Evolutionary conservation across 2,888 invertebrate genomes (phyloP).

Genomic region (Cylloceria caligata): DNA sequence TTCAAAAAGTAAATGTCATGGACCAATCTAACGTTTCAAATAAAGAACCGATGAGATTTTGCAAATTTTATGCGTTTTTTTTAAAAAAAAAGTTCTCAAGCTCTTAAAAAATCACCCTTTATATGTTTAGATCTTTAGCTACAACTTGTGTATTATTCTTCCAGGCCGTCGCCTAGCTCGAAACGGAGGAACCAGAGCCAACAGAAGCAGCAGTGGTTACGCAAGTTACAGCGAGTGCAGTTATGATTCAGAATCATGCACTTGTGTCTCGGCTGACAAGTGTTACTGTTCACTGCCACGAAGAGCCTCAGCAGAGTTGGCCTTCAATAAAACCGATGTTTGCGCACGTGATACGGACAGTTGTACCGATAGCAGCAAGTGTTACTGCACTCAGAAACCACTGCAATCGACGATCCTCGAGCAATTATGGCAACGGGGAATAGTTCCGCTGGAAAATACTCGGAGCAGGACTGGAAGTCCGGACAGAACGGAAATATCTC

Average conservation of each 20-base stretch:
- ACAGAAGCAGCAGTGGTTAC: slow-evolving; percentile 87
- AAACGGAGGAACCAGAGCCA: slow-evolving; percentile 75
- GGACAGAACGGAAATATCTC: slow-evolving; percentile 74
- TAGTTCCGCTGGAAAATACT: slow-evolving; percentile 84
- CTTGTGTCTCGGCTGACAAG: slow-evolving; percentile 91
- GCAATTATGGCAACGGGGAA: slow-evolving; percentile 85
- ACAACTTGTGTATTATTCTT: slow-evolving; percentile 2
- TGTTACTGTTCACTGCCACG: slow-evolving; percentile 92
- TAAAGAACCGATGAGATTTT: no score
- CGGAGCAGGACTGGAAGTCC: slow-evolving; percentile 78
- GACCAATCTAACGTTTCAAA: no score
- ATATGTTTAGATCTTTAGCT: slow-evolving; percentile 1
- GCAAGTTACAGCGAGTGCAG: slow-evolving; percentile 95
- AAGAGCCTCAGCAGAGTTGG: slow-evolving; percentile 80
- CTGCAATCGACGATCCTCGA: slow-evolving; percentile 85
- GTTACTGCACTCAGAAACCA: slow-evolving; percentile 88
- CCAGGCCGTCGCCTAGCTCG: slow-evolving; percentile 76
- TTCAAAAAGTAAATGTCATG: no score
- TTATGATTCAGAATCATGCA: slow-evolving; percentile 93
- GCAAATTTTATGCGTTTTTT: no score
- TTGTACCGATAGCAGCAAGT: slow-evolving; percentile 94
- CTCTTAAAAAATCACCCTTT: no score
- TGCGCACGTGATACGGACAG: slow-evolving; percentile 95
- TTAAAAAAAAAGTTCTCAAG: no score
- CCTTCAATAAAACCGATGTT: slow-evolving; percentile 81